Conservation (phyloP, 64 coral and sea anemone species). For the Anthopleura sola region DNA sequence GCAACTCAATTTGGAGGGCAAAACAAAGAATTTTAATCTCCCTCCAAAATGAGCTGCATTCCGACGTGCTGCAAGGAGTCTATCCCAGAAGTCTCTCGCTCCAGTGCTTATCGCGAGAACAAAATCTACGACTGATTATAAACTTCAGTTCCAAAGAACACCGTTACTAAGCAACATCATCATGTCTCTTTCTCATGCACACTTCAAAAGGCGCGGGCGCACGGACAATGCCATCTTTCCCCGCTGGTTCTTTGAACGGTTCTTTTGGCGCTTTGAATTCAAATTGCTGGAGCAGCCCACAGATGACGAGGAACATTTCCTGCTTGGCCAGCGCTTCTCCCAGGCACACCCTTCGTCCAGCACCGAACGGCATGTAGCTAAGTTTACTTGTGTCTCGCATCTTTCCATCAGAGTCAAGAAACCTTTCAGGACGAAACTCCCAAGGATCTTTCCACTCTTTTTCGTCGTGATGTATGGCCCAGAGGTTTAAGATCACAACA, state of each 20-base stretch:
- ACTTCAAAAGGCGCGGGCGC: not conserved
- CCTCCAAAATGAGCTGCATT: no score
- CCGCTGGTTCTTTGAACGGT: not conserved
- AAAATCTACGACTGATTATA: no score
- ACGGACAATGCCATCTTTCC: slow-evolving; percentile 5
- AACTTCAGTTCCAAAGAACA: no score
- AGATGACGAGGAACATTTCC: slow-evolving; percentile 50
- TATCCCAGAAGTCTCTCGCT: no score
- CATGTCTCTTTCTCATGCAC: not conserved
- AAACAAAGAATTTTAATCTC: no score
- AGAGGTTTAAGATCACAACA: slow-evolving; percentile 65
- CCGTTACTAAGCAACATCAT: no score
- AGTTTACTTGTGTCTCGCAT: slow-evolving; percentile 24
- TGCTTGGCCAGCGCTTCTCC: slow-evolving; percentile 56
- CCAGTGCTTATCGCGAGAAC: no score
- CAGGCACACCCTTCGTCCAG: slow-evolving; percentile 21
- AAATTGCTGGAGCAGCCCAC: slow-evolving; percentile 6
- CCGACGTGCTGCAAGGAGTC: no score
- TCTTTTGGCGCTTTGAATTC: not conserved
- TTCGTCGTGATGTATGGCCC: slow-evolving; percentile 73
- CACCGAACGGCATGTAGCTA: slow-evolving; percentile 57
- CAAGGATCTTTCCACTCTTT: slow-evolving; percentile 53
- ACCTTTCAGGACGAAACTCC: slow-evolving; percentile 70
- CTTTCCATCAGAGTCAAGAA: slow-evolving; percentile 56
- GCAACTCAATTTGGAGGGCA: no score